Conservation (phyloP, 2,888 invertebrate genomes). For the Tridacna gigas region DNA sequence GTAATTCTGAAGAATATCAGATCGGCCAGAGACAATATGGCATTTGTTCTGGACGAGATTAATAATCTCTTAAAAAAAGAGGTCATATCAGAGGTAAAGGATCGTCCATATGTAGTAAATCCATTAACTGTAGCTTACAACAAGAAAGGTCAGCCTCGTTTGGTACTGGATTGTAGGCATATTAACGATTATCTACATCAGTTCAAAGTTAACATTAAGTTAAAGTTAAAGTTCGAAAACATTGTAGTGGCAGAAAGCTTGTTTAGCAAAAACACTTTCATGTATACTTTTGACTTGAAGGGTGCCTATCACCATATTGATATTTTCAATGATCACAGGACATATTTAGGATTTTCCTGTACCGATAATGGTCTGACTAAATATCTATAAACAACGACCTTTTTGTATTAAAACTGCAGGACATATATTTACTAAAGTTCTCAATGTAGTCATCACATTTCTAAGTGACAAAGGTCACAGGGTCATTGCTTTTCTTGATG, state of each 20-base stretch:
- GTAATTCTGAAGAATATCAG: neutral
- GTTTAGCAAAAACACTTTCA: neutral
- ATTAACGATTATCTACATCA: neutral
- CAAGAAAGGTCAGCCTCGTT: neutral
- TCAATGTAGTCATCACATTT: slow-evolving; percentile 3
- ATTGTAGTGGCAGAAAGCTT: neutral
- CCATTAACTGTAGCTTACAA: neutral
- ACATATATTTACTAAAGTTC: slow-evolving; percentile 5
- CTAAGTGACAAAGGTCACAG: neutral
- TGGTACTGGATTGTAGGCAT: neutral
- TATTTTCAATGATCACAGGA: neutral
- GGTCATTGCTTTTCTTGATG: neutral
- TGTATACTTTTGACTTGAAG: neutral
- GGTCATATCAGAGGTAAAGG: neutral
- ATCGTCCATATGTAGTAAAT: neutral
- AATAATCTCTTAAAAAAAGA: neutral
- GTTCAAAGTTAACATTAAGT: no score
- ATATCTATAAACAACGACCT: neutral
- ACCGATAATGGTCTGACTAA: neutral
- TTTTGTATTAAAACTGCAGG: neutral
- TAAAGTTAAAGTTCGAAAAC: no score
- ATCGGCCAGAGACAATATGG: neutral
- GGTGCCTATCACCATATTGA: no score
- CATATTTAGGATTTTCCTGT: slow-evolving; percentile 5
- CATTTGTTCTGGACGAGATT: neutral